Conservation (phyloP, 1,140 invertebrate species). For the Paralvinella palmiformis region DNA sequence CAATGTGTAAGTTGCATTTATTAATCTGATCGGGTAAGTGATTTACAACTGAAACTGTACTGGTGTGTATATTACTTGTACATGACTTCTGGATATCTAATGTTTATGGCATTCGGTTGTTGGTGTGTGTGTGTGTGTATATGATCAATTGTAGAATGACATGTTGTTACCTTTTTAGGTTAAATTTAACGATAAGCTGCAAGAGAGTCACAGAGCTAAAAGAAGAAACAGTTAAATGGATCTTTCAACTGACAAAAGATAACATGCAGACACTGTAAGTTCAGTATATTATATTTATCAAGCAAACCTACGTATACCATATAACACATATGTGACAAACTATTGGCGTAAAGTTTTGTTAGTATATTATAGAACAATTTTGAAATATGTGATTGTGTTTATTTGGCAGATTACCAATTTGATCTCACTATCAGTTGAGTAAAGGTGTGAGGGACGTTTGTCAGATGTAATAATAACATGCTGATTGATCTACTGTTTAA, state of each 20-base stretch:
- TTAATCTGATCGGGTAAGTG: not conserved
- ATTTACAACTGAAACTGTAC: not conserved
- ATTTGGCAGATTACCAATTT: too few species aligned
- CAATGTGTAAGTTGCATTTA: not conserved
- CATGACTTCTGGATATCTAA: conserved; percentile 1
- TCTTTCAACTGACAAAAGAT: conserved; percentile 59
- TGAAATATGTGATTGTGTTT: not conserved
- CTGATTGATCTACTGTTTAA: too few species aligned
- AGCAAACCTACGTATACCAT: not conserved
- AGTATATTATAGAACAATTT: not conserved
- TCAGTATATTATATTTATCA: conserved; percentile 3
- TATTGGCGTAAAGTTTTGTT: not conserved
- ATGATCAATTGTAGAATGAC: not conserved
- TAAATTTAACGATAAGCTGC: conserved; percentile 48
- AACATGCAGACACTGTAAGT: conserved; percentile 62
- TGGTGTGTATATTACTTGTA: not conserved
- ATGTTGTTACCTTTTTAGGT: conserved; percentile 25
- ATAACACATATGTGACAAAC: not conserved
- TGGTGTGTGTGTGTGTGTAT: not conserved
- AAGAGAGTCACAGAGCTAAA: conserved; percentile 48
- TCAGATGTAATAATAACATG: too few species aligned
- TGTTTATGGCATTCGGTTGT: not conserved
- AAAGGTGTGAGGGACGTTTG: too few species aligned
- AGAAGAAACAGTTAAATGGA: conserved; percentile 54
- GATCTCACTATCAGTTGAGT: too few species aligned